Conservation (phyloP, 2,797 vertebrate species). For the Nannoperca australis region DNA sequence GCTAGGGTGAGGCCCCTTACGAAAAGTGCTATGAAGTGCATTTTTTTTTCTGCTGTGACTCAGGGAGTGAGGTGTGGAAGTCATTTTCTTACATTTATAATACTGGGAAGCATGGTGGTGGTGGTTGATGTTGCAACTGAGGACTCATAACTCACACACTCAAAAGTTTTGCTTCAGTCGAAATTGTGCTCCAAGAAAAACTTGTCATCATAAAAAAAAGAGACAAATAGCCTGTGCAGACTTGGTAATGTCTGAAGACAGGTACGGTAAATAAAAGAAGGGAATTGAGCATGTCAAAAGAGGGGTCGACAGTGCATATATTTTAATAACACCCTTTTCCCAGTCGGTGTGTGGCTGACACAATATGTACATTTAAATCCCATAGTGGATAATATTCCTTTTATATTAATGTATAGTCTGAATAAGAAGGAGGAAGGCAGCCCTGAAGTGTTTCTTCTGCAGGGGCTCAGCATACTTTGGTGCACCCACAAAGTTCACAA, state of each 20-base stretch:
- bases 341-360: slow-evolving; percentile 34
- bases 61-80: slow-evolving; percentile 55
- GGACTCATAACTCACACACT: slow-evolving; percentile 59
- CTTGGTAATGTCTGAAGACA: slow-evolving; percentile 45
- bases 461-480: slow-evolving; percentile 16
- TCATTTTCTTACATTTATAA: slow-evolving; percentile 67
- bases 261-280: slow-evolving; percentile 57
- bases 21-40: slow-evolving; percentile 63
- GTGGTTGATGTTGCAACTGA: slow-evolving; percentile 64
- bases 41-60: slow-evolving; percentile 72
- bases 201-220: slow-evolving; percentile 57
- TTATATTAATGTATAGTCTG: slow-evolving; percentile 32
- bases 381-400: slow-evolving; percentile 24
- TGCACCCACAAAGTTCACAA: slow-evolving; percentile 48
- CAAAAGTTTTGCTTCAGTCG: slow-evolving; percentile 68
- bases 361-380: slow-evolving; percentile 46
- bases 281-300: slow-evolving; percentile 41
- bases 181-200: slow-evolving; percentile 53
- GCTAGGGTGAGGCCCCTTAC: slow-evolving; percentile 37
- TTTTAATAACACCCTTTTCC: slow-evolving; percentile 35
- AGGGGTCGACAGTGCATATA: slow-evolving; percentile 41
- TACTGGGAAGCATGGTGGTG: slow-evolving; percentile 23
- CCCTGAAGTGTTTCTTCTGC: background rate
- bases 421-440: slow-evolving; percentile 12
- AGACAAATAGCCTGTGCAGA: slow-evolving; percentile 51